Evolutionary conservation across 2,888 invertebrate species (phyloP).

Genomic region (Drosophila lacicola): DNA sequence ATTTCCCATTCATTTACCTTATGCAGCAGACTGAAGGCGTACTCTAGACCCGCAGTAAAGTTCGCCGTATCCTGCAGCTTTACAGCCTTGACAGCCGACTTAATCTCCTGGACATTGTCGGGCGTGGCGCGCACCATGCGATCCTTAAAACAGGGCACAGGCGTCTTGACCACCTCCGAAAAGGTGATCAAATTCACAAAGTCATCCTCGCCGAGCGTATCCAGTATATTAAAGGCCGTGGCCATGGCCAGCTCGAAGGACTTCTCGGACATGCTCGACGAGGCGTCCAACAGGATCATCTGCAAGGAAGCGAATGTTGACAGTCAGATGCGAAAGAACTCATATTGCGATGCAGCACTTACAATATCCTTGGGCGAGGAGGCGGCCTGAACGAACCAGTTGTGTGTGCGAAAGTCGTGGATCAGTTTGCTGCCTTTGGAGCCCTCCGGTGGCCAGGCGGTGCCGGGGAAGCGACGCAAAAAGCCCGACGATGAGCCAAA

Average conservation of each 20-base stretch:
- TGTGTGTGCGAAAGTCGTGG: conserved; percentile 96
- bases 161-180: conserved; percentile 92
- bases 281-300: conserved; percentile 94
- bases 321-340: background rate
- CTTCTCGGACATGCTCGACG: conserved; percentile 94
- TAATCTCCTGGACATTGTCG: conserved; percentile 92
- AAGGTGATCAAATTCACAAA: conserved; percentile 98
- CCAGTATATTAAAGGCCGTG: conserved; percentile 95
- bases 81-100: conserved; percentile 90
- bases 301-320: conserved; percentile 31
- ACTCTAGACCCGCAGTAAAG: conserved; percentile 95
- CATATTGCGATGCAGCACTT: conserved; percentile 43
- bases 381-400: conserved; percentile 99
- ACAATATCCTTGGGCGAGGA: conserved; percentile 98
- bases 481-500: conserved; percentile 98
- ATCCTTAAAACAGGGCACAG: conserved; percentile 96
- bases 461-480: conserved; percentile 97
- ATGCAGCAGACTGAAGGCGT: conserved; percentile 96
- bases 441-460: conserved; percentile 94
- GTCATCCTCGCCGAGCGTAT: conserved; percentile 98
- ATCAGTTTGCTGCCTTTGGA: conserved; percentile 92
- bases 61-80: conserved; percentile 94
- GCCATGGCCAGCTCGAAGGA: conserved; percentile 94
- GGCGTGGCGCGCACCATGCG: conserved; percentile 94
- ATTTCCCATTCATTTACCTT: conserved; percentile 87